A percentile compares a stretch with the other conserved stretches of the same genome.
phyloP scores from a whole-genome alignment of 2,888 invertebrate species.

The Epinotia bilunana region DNA sequence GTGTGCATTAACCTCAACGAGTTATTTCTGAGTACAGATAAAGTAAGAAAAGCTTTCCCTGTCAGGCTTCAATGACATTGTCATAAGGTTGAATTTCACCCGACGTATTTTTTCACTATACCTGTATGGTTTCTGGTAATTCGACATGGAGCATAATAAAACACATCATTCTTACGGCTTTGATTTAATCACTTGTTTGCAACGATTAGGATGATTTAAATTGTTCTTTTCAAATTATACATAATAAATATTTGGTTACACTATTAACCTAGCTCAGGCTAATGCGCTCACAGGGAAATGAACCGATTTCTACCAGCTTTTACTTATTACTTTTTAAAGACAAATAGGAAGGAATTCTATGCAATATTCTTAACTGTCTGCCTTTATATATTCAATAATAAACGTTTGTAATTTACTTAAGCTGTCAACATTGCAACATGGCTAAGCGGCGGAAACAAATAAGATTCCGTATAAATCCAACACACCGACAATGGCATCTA shows the following conservation, averaged over 20 bases:
- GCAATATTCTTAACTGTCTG: constrained; percentile 55
- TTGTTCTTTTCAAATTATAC: constrained; percentile 67
- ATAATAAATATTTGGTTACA: constrained; percentile 57
- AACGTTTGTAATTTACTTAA: constrained; percentile 38
- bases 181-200: constrained; percentile 73
- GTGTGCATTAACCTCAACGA: neutral
- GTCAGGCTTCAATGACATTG: neutral
- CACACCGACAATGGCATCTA: constrained; percentile 2
- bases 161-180: constrained; percentile 59
- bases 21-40: neutral
- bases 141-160: constrained; percentile 23
- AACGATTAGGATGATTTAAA: constrained; percentile 75
- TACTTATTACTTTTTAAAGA: constrained; percentile 50
- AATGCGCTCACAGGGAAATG: constrained; percentile 24
- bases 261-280: constrained; percentile 59
- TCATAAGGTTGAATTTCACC: neutral
- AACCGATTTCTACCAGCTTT: constrained; percentile 37
- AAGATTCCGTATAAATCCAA: constrained; percentile 20
- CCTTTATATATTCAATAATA: constrained; percentile 54
- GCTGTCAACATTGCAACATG: constrained; percentile 38
- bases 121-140: neutral
- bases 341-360: constrained; percentile 62
- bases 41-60: neutral
- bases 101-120: neutral
- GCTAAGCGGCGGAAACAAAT: constrained; percentile 36